A percentile compares a stretch with the other conserved stretches of the same genome.
phyloP scores from a whole-genome alignment of 2,113 vertebrate genomes.

The Tiliqua scincoides region DNA sequence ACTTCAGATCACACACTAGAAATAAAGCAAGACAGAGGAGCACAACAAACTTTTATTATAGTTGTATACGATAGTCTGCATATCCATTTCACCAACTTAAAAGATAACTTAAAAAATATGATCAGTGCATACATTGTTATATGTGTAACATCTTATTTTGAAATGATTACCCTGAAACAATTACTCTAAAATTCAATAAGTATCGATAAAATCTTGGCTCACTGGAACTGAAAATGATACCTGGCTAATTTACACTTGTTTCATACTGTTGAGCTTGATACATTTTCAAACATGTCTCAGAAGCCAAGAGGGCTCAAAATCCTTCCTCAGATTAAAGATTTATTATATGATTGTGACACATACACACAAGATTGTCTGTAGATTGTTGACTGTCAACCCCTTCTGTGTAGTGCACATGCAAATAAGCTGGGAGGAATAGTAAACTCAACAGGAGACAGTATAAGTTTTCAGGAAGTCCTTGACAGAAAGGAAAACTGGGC shows the following conservation, averaged over 20 bases:
- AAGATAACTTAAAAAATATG: background rate
- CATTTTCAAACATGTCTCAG: background rate
- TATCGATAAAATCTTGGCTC: background rate
- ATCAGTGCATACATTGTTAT: background rate
- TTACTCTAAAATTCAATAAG: no score
- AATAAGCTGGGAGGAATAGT: no score
- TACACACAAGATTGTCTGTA: background rate
- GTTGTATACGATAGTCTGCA: background rate
- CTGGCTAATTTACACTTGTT: background rate
- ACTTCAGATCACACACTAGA: background rate
- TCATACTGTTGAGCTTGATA: background rate
- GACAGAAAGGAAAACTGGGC: no score
- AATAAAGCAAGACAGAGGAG: background rate
- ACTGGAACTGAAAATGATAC: background rate
- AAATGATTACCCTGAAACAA: background rate
- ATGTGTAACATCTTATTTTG: background rate
- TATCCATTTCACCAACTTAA: background rate
- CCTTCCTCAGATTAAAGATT: background rate
- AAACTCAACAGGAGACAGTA: no score
- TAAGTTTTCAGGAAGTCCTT: no score
- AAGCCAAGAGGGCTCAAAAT: background rate
- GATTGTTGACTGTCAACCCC: background rate
- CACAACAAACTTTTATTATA: background rate
- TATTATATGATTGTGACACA: background rate
- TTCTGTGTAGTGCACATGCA: no score